Evolutionary conservation across 2,888 invertebrate species (phyloP), one percentile per base, ranked within the genome.

Genomic region (Bombyx huttoni): DNA sequence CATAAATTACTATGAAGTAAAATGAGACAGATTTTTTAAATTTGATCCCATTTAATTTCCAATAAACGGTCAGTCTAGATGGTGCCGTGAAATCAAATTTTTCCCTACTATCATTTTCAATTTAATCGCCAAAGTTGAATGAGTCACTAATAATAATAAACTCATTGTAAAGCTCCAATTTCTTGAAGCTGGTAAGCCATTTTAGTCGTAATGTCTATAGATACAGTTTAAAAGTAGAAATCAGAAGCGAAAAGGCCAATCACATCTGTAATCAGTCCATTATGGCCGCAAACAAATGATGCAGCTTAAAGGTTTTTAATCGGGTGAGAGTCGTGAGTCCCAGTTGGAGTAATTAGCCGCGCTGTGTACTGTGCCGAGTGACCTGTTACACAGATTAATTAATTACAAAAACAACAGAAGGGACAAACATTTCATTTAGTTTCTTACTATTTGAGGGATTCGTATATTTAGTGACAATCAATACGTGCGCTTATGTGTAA

Each of bases 221-320:
- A 12, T 40, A 12, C 47, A 52, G n/a, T 34, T 40, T 59, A 59
- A 63, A 60, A 53, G 61, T 59, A 63, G 64, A 63, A 71, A 68
- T 70, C 64, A 65, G 69, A 68, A 70, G 63, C 68, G 68, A 66
- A 66, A 64, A 64, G 58, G 62, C 61, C 72, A 77, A 76, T 76
- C 72, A 74, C 78, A 72, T 78, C 72, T 67, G 75, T 81, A 83
- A 86, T 86, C 86, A 78, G 78, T 81, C 85, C 85, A 86, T 85
- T 85, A 87, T 79, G 74, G 73, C 59, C 60, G 64, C 70, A 70
- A 81, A 82, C 78, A 82, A 85, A 85, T 83, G 84, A 80, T 74
- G 70, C 75, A 70, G 76, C 76, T 84, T 84, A 81, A 84, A 83
- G 78, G 82, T 81, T 85, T 87, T 86, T 81, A 86, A 80, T 73